Evolutionary conservation across 2,888 invertebrate genomes (phyloP).

Genomic region (Andrena bucephala): DNA sequence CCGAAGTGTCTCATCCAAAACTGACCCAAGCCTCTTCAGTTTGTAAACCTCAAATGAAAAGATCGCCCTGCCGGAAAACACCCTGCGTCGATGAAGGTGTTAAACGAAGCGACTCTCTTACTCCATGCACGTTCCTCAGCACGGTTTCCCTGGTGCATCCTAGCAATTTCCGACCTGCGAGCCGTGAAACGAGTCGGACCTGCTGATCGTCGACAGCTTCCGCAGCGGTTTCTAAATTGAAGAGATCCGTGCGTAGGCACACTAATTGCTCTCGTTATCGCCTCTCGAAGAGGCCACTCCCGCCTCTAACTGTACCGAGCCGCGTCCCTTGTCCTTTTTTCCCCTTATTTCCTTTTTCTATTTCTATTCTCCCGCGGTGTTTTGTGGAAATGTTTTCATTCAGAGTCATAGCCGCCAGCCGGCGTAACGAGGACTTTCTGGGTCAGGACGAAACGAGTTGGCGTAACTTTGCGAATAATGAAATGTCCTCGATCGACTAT

Average conservation of each 20-base stretch:
- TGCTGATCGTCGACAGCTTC: constrained; percentile 39
- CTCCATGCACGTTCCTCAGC: constrained; percentile 19
- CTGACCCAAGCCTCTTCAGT: neutral
- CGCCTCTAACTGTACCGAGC: neutral
- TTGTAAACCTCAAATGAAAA: neutral
- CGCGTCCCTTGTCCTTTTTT: neutral
- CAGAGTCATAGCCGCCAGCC: constrained; percentile 41
- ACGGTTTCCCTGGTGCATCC: constrained; percentile 24
- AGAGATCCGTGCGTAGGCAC: constrained; percentile 15
- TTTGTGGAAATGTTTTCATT: constrained; percentile 41
- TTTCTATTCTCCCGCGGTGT: neutral
- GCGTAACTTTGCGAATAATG: constrained; percentile 62
- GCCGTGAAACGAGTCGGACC: constrained; percentile 49
- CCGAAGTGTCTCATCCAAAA: neutral
- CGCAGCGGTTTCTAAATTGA: constrained; percentile 44
- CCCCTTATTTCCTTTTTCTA: neutral
- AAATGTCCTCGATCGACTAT: constrained; percentile 56
- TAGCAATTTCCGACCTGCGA: constrained; percentile 23
- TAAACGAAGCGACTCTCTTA: constrained; percentile 20
- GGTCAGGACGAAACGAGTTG: constrained; percentile 57
- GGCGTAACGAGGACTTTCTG: constrained; percentile 43
- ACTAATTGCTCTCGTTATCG: constrained; percentile 47
- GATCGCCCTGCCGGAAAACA: neutral
- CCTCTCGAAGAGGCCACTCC: constrained; percentile 2
- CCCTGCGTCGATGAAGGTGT: constrained; percentile 43